Base-by-base conservation (phyloP, 2,797 vertebrate genomes). In the Parauchenoglanis ngamensis region DNA sequence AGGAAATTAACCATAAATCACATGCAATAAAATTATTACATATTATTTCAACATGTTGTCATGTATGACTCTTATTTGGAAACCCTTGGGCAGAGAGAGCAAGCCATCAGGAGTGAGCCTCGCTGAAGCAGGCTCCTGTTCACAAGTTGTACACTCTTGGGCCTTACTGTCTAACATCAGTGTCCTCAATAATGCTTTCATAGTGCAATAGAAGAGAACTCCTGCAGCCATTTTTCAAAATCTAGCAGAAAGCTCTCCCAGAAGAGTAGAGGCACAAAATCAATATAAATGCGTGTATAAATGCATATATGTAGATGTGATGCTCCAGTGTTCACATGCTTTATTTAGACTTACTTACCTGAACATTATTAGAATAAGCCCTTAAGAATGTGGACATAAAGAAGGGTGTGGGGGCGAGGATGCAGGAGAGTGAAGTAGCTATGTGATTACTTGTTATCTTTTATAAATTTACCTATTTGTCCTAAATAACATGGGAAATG, bases 11-110 rank as follows among this genome's bases (percentile, higher is more conserved):
- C 10, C 70, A 73, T 46, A 35, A 25, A 46, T 46, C 70, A 73
- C 40, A 46, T 40, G 7, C 12, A 5, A 23, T 13, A 75, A 77
- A 77, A 31, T 31, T 7, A 77, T 19, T 19, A 54, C n/a, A 31
- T 1, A 77, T 56, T 28, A 31, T 54, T 8, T 77, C 49, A 77
- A 19, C 75, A 52, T 28, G 12, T 3, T 76, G 25, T 52, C 13
- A 11, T 17, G 19, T 56, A 56, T 31, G n/a, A 77, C 75, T 77
- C 49, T 77, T 77, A 77, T 77, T 77, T 56, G 31, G 49, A 77
- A 77, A 56, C 15, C 76, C 17, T 4, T 7, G 7, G 54, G 52
- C 10, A 57, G 31, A 19, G n/a, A 31, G 8, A 35, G 52, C 7
- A 31, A 31, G 52, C 52, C 76, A 57, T 28, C 28, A 57, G 35